Evolutionary conservation across 2,888 invertebrate species (phyloP).

Genomic region (Pteria penguin): DNA sequence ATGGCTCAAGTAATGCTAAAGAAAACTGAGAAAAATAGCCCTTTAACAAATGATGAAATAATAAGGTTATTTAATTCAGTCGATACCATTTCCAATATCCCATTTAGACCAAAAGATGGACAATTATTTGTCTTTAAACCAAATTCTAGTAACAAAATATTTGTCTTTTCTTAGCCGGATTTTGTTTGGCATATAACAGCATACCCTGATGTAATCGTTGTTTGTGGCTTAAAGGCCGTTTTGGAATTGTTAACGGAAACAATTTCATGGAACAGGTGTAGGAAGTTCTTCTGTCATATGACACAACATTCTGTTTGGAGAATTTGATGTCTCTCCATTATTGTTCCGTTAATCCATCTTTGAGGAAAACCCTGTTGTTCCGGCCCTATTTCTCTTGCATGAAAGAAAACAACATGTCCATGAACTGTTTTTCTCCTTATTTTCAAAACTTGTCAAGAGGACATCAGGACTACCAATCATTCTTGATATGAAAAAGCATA

Average conservation of each 20-base stretch:
- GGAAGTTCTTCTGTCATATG: too few relatives aligned
- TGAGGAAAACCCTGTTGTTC: neutral
- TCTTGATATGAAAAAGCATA: neutral
- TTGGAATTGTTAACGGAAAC: too few relatives aligned
- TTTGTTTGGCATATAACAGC: neutral
- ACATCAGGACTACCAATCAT: neutral
- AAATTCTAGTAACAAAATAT: neutral
- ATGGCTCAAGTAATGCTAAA: neutral
- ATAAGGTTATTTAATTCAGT: too few relatives aligned
- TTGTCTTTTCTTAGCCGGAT: too few relatives aligned
- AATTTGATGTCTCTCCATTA: too few relatives aligned
- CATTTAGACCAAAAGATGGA: neutral
- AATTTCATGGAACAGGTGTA: too few relatives aligned
- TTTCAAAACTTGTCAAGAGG: neutral
- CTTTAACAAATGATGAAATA: neutral
- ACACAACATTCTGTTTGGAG: too few relatives aligned
- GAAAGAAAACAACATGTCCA: neutral
- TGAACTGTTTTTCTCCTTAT: neutral
- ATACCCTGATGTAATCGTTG: neutral
- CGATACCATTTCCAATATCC: too few relatives aligned
- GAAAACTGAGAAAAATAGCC: neutral
- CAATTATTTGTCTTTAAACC: neutral
- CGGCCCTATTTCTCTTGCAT: neutral
- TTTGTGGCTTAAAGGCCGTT: neutral
- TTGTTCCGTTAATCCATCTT: too few relatives aligned